These are phyloP conservation scores for pig (Sus scrofa) DNA, from an alignment of 2,113 vertebrate species.

Conservation along the genomic window DNA sequence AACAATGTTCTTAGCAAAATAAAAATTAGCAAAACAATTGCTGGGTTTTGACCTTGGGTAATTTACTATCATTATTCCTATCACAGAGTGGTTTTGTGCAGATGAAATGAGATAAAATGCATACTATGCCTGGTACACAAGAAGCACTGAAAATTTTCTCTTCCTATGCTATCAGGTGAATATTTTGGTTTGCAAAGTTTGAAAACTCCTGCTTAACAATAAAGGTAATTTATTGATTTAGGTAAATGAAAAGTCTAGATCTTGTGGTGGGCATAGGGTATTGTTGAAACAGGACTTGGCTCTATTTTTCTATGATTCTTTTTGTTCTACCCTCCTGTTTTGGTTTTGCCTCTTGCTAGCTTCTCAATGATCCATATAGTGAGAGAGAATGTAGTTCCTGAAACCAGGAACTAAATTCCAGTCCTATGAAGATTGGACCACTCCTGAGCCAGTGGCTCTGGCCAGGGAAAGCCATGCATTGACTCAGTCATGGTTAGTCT, in stretches of 20 bases:
- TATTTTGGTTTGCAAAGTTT: neutral
- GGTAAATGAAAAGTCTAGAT: neutral
- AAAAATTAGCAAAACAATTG: neutral
- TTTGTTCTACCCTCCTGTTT: neutral
- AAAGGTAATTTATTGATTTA: neutral
- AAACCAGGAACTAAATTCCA: neutral
- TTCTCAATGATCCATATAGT: neutral
- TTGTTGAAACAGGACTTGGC: neutral
- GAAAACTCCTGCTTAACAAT: neutral
- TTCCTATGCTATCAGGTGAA: neutral
- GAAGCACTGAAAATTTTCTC: neutral
- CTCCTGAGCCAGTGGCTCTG: neutral
- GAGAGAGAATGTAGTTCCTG: neutral
- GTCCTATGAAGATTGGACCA: neutral
- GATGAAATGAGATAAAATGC: neutral
- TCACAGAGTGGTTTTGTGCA: constrained; percentile 6
- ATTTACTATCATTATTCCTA: neutral
- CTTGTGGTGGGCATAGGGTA: neutral
- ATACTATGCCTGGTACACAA: neutral
- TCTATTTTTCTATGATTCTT: neutral
- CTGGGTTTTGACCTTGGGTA: neutral
- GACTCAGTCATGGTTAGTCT: neutral
- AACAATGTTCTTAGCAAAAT: constrained; percentile 22
- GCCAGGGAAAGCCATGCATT: neutral
- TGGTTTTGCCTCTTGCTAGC: neutral